These are phyloP conservation scores for Zootoca vivipara DNA, from an alignment of 2,113 vertebrate genomes.

Conservation along the genomic window DNA sequence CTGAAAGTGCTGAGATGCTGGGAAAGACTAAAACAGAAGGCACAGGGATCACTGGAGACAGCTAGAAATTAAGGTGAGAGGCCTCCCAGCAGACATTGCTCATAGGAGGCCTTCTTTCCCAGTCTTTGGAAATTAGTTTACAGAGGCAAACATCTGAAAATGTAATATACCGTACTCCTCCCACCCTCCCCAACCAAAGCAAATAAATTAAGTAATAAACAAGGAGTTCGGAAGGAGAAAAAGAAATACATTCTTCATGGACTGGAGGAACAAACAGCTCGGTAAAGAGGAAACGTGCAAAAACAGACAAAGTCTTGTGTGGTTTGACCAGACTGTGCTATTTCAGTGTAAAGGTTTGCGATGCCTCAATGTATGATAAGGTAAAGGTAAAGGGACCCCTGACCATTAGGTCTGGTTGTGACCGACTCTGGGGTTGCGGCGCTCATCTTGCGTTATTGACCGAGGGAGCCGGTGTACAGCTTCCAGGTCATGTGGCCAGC, in stretches of 20 bases:
- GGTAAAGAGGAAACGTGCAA: not conserved
- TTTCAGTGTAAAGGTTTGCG: not conserved
- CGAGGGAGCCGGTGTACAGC: too few species aligned
- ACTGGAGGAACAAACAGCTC: constrained; percentile 17
- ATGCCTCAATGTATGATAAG: not conserved
- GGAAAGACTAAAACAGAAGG: constrained; percentile 6
- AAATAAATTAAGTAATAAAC: constrained; percentile 41
- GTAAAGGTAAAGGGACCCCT: too few species aligned
- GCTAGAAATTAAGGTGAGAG: constrained; percentile 39
- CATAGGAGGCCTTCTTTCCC: constrained; percentile 31
- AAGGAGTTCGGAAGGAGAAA: not conserved
- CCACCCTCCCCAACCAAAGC: not conserved
- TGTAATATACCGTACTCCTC: not conserved
- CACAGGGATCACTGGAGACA: constrained; percentile 16
- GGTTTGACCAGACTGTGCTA: not conserved
- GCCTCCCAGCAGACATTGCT: constrained; percentile 35
- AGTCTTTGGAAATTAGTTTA: constrained; percentile 36
- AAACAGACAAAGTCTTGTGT: not conserved
- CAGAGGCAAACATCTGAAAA: constrained; percentile 32
- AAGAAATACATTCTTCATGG: not conserved
- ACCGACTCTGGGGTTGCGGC: too few species aligned
- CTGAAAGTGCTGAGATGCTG: constrained; percentile 20
- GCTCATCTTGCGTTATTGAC: too few species aligned
- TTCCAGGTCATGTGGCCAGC: too few species aligned
- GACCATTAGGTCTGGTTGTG: too few species aligned